These are phyloP conservation scores for Ichneumon xanthorius DNA, from an alignment of 2,888 invertebrate species.

Conservation along the genomic window DNA sequence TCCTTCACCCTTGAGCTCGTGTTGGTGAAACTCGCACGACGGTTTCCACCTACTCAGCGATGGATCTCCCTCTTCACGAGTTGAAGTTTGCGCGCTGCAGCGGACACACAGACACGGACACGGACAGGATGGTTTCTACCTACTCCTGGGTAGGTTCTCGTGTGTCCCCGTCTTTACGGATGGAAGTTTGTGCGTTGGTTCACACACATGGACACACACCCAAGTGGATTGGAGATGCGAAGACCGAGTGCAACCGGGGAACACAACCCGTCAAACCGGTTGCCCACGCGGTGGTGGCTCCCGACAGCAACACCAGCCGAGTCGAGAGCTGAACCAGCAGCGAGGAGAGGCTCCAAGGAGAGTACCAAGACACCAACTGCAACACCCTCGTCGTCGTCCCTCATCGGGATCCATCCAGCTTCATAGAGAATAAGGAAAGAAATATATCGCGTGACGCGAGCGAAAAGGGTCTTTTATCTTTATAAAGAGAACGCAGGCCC, in stretches of 20 bases:
- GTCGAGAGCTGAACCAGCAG: slow-evolving; percentile 29
- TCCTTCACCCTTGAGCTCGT: slow-evolving; percentile 55
- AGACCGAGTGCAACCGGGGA: slow-evolving; percentile 74
- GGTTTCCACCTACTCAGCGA: slow-evolving; percentile 66
- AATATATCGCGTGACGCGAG: slow-evolving; percentile 71
- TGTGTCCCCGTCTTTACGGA: slow-evolving; percentile 33
- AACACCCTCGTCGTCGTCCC: slow-evolving; percentile 70
- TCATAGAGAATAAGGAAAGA: slow-evolving; percentile 65
- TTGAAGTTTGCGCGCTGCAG: slow-evolving; percentile 51
- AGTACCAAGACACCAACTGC: slow-evolving; percentile 71
- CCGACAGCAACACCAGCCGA: slow-evolving; percentile 76
- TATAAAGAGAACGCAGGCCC: background rate
- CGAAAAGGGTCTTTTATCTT: background rate
- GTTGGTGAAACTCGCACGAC: slow-evolving; percentile 59
- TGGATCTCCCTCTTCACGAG: slow-evolving; percentile 56
- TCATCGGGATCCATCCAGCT: slow-evolving; percentile 22
- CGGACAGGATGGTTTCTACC: slow-evolving; percentile 53
- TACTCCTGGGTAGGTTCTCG: slow-evolving; percentile 66
- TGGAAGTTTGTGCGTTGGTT: slow-evolving; percentile 49
- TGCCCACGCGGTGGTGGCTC: slow-evolving; percentile 79
- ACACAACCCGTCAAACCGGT: slow-evolving; percentile 83
- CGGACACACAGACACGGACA: slow-evolving; percentile 17
- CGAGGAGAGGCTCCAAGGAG: slow-evolving; percentile 53
- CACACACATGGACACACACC: background rate
- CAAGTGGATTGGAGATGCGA: slow-evolving; percentile 26